These are phyloP conservation scores for Lophura nycthemera DNA, from an alignment of 2,113 vertebrate species.

Conservation along the genomic window DNA sequence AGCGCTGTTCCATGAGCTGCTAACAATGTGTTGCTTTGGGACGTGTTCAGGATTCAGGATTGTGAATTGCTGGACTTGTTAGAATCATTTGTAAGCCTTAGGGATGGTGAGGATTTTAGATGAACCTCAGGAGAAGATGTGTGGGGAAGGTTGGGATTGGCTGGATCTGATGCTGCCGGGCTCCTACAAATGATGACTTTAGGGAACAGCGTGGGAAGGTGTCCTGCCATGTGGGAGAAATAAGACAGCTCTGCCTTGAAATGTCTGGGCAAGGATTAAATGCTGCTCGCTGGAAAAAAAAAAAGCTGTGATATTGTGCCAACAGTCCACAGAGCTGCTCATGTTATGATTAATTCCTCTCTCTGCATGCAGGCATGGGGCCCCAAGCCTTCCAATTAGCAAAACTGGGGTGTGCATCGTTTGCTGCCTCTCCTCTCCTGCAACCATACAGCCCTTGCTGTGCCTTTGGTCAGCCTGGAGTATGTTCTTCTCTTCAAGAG, in stretches of 20 bases:
- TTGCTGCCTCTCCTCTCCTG: background rate
- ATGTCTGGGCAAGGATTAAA: slow-evolving; percentile 50
- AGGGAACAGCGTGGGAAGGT: slow-evolving; percentile 21
- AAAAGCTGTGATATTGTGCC: slow-evolving; percentile 40
- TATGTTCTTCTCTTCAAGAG: background rate
- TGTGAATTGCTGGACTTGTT: background rate
- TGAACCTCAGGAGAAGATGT: background rate
- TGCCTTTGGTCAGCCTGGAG: background rate
- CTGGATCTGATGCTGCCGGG: background rate
- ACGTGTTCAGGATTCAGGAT: background rate
- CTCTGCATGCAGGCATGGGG: background rate
- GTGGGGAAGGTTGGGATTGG: background rate
- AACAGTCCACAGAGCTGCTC: background rate
- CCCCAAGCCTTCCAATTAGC: background rate
- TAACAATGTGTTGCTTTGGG: background rate
- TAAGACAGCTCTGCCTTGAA: slow-evolving; percentile 52
- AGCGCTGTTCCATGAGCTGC: background rate
- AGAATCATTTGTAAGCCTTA: background rate
- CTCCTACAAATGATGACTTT: background rate
- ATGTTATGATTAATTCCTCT: background rate
- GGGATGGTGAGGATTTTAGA: background rate
- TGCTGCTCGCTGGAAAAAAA: background rate
- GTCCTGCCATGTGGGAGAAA: slow-evolving; percentile 24
- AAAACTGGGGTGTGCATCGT: background rate
- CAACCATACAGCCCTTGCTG: background rate